phyloP scores from a whole-genome alignment of 2,113 vertebrate species.

The Arizona elegans region DNA sequence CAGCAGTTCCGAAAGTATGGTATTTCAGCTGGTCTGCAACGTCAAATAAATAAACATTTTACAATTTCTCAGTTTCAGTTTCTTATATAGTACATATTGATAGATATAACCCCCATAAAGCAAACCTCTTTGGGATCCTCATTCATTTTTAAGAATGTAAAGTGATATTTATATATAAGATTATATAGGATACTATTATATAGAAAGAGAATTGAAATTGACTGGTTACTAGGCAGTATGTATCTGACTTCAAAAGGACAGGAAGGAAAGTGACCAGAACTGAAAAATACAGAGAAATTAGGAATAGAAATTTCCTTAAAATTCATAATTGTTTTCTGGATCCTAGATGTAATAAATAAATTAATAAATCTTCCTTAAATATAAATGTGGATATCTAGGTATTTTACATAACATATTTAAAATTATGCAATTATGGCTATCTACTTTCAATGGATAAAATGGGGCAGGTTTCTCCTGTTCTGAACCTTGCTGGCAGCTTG shows the following conservation, averaged over 20 bases:
- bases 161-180: background rate
- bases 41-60: background rate
- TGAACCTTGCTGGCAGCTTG: background rate
- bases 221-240: background rate
- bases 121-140: background rate
- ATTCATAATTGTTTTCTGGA: background rate
- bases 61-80: background rate
- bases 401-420: background rate
- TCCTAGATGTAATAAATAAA: background rate
- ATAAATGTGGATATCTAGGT: background rate
- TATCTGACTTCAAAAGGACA: background rate
- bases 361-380: background rate
- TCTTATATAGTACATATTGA: background rate
- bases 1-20: background rate
- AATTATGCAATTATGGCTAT: background rate
- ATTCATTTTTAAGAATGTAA: background rate
- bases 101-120: background rate
- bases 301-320: background rate
- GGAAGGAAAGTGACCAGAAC: background rate
- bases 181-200: background rate
- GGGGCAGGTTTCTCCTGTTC: background rate
- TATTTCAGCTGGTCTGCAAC: background rate
- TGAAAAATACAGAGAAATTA: background rate
- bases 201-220: background rate
- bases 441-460: background rate